Evolutionary conservation across 2,888 invertebrate genomes (phyloP).

Genomic region (Campoplex nolae): DNA sequence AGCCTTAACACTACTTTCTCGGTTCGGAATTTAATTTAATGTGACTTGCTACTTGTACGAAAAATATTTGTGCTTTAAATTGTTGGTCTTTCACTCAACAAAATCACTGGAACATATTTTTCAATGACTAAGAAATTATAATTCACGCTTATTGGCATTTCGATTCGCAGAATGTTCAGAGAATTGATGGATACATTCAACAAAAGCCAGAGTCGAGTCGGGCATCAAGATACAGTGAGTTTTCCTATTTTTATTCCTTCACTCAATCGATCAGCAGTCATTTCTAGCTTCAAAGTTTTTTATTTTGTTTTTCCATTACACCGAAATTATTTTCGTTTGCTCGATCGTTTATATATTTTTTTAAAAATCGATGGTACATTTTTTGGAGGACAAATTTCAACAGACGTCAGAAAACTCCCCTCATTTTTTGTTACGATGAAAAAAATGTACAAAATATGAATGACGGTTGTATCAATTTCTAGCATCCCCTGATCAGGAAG

Average conservation of each 20-base stretch:
- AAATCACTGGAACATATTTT: conserved; percentile 2
- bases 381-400: neutral
- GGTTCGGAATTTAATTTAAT: neutral
- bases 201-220: neutral
- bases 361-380: neutral
- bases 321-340: neutral
- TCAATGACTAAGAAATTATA: neutral
- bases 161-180: conserved; percentile 38
- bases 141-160: neutral
- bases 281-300: neutral
- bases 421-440: neutral
- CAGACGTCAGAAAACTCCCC: neutral
- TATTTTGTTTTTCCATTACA: neutral
- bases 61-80: neutral
- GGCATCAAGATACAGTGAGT: conserved; percentile 32
- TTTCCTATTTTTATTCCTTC: neutral
- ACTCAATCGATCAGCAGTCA: neutral
- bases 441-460: neutral
- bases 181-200: conserved; percentile 39
- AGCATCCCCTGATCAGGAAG: neutral
- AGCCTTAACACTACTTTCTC: neutral
- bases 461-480: neutral
- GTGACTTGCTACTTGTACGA: neutral
- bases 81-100: neutral
- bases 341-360: neutral